phyloP scores from a whole-genome alignment of 2,888 invertebrate species.

The Eristalinus aeneus region DNA sequence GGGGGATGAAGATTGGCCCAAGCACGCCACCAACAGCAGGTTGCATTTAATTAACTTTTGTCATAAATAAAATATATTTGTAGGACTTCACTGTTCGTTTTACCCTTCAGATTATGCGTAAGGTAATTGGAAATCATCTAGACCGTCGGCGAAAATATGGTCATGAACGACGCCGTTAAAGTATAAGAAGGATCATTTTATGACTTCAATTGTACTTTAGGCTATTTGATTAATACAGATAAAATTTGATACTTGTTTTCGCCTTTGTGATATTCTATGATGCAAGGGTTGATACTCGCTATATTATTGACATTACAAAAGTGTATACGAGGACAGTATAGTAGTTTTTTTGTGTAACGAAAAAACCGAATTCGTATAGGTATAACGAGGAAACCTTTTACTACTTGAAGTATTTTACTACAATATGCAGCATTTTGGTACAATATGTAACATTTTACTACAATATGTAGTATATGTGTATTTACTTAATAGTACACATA shows the following conservation, averaged over 20 bases:
- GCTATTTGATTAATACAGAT: neutral
- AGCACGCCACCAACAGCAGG: slow-evolving; percentile 48
- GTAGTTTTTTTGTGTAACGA: too few relatives aligned
- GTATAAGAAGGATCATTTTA: neutral
- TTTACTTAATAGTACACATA: too few relatives aligned
- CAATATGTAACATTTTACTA: too few relatives aligned
- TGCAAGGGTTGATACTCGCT: neutral
- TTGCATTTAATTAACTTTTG: slow-evolving; percentile 70
- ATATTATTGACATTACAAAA: neutral
- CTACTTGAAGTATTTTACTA: too few relatives aligned
- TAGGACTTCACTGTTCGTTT: slow-evolving; percentile 54
- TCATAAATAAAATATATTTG: slow-evolving; percentile 62
- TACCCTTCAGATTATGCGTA: slow-evolving; percentile 69
- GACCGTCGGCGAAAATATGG: slow-evolving; percentile 26
- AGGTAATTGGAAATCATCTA: slow-evolving; percentile 70
- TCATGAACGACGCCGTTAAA: neutral
- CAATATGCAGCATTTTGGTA: too few relatives aligned
- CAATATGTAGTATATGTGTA: too few relatives aligned
- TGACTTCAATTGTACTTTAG: neutral
- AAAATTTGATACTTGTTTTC: neutral
- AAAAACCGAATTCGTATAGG: too few relatives aligned
- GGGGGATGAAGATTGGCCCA: neutral
- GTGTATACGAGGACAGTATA: too few relatives aligned
- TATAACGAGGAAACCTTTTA: too few relatives aligned
- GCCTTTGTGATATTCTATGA: neutral